Base-by-base conservation (phyloP, 2,888 invertebrate species). In the Beris morrisii region DNA sequence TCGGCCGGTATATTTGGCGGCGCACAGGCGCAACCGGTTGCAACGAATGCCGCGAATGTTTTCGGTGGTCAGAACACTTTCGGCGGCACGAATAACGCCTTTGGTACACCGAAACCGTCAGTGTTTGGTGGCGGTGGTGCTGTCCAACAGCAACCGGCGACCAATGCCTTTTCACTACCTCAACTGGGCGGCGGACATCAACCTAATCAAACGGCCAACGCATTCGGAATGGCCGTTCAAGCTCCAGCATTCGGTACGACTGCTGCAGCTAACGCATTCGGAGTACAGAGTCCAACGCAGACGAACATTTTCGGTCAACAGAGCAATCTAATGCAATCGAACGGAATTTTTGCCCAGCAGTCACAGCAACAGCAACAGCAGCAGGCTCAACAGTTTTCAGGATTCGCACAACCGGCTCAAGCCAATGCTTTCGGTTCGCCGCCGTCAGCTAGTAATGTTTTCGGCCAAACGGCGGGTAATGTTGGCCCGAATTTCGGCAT, bases 201-300 rank as follows among this genome's bases (percentile, higher is more conserved):
- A 28, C 22, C 43, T 13, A 48, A 32, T 48, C 52, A 50, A 43
- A 54, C 31, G 3, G 46, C 13, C 48, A 50, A 54, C 22, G 32
- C 46, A 9, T 66, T 65, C 38, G 48, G 46, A 15, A 56, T 48
- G 38, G 38, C 46, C 22, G 43, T 45, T 5, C 57, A 56, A 54
- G 70, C 68, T 4, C 73, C 73, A 68, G 58, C 67, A 6, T 74
- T 72, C 38, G 71, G 69, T 28, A 68, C 22, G 5, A 11, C 13
- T 80, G 75, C 76, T 77, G 67, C 71, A 79, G 0, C 64, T 79
- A 78, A 38, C 78, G 9, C 9, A 7, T 38, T 38, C 38, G 38
- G 38, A 5, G 7, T 1, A 38, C 80, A 9, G 76, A 75, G 22
- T 63, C 74, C 3, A 70, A 72, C 13, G 75, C 79, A 12, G 73